A percentile compares a stretch with the other conserved stretches of the same genome.
These are phyloP conservation scores for Marisa cornuarietis DNA, from an alignment of 1,140 invertebrate species.

Conservation along the genomic window DNA sequence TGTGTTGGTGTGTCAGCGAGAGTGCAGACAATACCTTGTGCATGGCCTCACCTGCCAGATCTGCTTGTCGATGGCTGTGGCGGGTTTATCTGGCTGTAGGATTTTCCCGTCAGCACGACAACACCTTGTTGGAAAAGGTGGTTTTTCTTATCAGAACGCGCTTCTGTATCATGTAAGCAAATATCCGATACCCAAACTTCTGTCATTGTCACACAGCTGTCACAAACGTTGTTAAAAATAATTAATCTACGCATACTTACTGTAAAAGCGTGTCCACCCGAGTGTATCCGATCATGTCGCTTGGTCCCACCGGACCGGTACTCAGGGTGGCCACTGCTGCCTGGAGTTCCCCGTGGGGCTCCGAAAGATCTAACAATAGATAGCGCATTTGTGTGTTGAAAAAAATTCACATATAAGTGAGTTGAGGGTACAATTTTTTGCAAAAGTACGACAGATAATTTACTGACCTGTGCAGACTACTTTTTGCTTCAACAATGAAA, in stretches of 20 bases:
- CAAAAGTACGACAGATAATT: too few species aligned
- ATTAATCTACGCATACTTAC: slow-evolving; percentile 23
- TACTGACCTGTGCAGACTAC: too few species aligned
- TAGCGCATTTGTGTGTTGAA: too few species aligned
- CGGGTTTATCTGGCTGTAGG: slow-evolving; percentile 40
- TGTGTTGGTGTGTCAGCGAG: too few species aligned
- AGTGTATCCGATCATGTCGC: slow-evolving; percentile 42
- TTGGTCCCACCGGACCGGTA: slow-evolving; percentile 45
- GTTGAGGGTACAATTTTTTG: too few species aligned
- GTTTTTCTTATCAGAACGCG: not conserved
- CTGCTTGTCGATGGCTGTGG: slow-evolving; percentile 39
- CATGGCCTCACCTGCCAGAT: slow-evolving; percentile 33
- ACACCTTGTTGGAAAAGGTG: slow-evolving; percentile 38
- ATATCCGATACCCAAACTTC: too few species aligned
- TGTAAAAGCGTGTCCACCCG: slow-evolving; percentile 36
- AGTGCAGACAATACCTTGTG: too few species aligned
- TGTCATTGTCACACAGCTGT: too few species aligned
- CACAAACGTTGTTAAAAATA: not conserved
- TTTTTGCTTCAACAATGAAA: too few species aligned
- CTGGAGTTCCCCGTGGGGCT: slow-evolving; percentile 30
- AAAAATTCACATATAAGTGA: too few species aligned
- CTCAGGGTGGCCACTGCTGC: slow-evolving; percentile 36
- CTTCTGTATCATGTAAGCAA: too few species aligned
- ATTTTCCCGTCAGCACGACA: slow-evolving; percentile 37
- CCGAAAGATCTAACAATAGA: not conserved